Evolutionary conservation across 2,797 vertebrate genomes (phyloP).

Genomic region (Gephyroberyx darwinii): DNA sequence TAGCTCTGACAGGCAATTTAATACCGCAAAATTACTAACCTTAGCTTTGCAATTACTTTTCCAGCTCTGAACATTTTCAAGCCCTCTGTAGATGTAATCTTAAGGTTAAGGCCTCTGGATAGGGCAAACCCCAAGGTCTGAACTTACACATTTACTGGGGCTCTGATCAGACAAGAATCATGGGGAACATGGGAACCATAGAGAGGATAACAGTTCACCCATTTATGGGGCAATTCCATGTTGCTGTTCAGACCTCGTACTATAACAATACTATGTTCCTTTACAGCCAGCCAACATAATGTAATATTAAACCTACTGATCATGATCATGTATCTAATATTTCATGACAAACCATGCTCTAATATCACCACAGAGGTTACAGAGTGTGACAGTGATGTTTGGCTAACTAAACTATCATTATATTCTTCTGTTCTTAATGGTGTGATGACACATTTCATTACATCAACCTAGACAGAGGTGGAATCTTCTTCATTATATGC

Average conservation of each 20-base stretch:
- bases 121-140: constrained; percentile 71
- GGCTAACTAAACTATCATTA: constrained; percentile 59
- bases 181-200: constrained; percentile 45
- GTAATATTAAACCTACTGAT: constrained; percentile 26
- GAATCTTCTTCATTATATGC: background rate
- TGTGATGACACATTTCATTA: constrained; percentile 45
- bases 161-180: constrained; percentile 62
- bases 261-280: constrained; percentile 18
- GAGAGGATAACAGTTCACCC: constrained; percentile 59
- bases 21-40: constrained; percentile 85
- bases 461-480: background rate
- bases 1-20: constrained; percentile 83
- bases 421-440: constrained; percentile 53
- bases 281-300: constrained; percentile 24
- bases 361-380: constrained; percentile 31
- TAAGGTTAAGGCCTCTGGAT: constrained; percentile 70
- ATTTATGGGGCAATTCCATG: constrained; percentile 37
- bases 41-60: constrained; percentile 84
- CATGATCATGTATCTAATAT: constrained; percentile 15
- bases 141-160: constrained; percentile 60
- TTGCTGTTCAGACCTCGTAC: constrained; percentile 14
- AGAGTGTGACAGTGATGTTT: constrained; percentile 28
- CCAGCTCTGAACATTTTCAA: constrained; percentile 79
- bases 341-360: constrained; percentile 18
- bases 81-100: constrained; percentile 76